These are phyloP conservation scores for Anthophora plumipes DNA, from an alignment of 2,888 invertebrate species.

Conservation along the genomic window DNA sequence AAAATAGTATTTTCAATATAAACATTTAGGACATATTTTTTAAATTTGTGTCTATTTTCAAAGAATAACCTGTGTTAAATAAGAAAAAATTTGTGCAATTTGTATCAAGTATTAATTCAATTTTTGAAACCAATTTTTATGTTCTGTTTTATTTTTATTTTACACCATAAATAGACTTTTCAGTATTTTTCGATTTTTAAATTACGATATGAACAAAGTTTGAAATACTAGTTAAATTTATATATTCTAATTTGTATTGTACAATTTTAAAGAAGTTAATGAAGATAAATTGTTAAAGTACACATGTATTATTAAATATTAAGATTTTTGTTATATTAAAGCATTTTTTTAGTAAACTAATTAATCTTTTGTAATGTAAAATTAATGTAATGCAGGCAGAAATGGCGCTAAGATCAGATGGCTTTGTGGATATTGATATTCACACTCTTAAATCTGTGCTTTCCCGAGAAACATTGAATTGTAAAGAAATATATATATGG, in stretches of 20 bases:
- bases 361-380: constrained; percentile 11
- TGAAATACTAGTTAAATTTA: too few relatives aligned
- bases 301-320: not conserved
- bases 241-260: too few relatives aligned
- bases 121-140: constrained; percentile 5
- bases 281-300: not conserved
- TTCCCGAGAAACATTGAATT: constrained; percentile 96
- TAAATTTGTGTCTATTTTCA: constrained; percentile 30
- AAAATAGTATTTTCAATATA: constrained; percentile 30
- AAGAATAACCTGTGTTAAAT: constrained; percentile 29
- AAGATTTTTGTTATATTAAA: not conserved
- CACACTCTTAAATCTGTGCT: constrained; percentile 96
- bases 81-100: constrained; percentile 28
- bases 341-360: not conserved
- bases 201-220: not conserved
- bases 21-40: constrained; percentile 22
- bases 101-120: constrained; percentile 17
- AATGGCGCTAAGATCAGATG: constrained; percentile 97
- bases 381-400: constrained; percentile 89
- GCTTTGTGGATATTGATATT: constrained; percentile 97
- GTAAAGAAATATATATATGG: constrained; percentile 95
- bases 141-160: constrained; percentile 5
- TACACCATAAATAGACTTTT: not conserved
- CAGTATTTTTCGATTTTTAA: not conserved
- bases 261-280: not conserved